Evolutionary conservation across 53 echinoderm and acorn worm species (phyloP).

Genomic region (Paelopatides confundens): DNA sequence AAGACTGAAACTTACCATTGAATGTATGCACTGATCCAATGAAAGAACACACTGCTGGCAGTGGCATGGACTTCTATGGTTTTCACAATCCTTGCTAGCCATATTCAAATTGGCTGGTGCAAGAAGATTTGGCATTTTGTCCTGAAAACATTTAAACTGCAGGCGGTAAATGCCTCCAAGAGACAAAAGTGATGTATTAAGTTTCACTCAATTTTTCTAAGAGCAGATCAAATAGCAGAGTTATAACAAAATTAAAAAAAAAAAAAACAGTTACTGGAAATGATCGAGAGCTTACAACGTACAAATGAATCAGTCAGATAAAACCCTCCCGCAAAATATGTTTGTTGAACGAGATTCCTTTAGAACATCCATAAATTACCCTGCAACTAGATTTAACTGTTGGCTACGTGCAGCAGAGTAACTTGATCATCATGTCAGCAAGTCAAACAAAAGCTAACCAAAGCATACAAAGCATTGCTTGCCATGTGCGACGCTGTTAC

Average conservation of each 20-base stretch:
- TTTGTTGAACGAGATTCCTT: conserved; percentile 39
- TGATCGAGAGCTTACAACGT: no score
- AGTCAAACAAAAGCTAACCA: no score
- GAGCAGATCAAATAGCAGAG: no score
- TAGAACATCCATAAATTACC: conserved; percentile 33
- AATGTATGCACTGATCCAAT: conserved; percentile 10
- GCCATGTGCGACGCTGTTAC: neutral
- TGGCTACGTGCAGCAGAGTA: neutral
- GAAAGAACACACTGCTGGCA: conserved; percentile 11
- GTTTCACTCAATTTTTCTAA: neutral
- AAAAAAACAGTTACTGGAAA: no score
- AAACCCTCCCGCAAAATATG: conserved; percentile 7
- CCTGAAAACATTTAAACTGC: neutral
- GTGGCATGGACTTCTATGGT: neutral
- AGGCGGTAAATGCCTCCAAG: neutral
- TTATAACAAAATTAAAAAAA: no score
- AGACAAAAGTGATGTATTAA: neutral
- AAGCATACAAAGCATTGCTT: no score
- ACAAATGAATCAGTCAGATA: neutral
- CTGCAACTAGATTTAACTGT: neutral
- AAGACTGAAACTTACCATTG: conserved; percentile 15
- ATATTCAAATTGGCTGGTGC: conserved; percentile 26
- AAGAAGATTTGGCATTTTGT: conserved; percentile 36
- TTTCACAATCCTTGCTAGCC: neutral
- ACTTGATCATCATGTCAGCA: no score